Conservation (phyloP, 2,888 invertebrate genomes). For the Rosalia funebris region DNA sequence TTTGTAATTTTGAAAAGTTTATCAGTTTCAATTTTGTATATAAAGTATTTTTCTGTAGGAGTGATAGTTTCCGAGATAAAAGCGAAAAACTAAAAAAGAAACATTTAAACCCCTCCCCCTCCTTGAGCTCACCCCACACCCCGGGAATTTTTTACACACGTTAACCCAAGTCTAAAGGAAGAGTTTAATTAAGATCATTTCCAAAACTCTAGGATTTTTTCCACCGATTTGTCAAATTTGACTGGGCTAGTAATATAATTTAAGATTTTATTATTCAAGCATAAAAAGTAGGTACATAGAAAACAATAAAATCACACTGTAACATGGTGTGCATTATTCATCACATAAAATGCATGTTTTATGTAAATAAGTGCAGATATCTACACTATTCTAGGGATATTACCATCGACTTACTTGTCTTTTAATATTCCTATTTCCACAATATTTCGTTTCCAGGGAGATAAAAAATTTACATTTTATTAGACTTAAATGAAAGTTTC, state of each 20-base stretch:
- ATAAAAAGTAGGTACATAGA: background rate
- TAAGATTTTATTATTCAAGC: slow-evolving; percentile 4
- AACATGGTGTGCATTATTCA: slow-evolving; percentile 4
- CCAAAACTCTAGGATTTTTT: no score
- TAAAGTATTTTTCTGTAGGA: no score
- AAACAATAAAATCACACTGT: slow-evolving; percentile 11
- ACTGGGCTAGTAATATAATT: no score
- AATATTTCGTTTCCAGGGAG: background rate
- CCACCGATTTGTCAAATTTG: background rate
- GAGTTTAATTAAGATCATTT: no score
- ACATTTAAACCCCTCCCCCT: no score
- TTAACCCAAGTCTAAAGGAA: no score
- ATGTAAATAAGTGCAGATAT: slow-evolving; percentile 20
- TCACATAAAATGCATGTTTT: slow-evolving; percentile 15
- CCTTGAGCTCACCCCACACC: no score
- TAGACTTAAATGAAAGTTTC: background rate
- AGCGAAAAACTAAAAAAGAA: no score
- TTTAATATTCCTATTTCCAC: slow-evolving; percentile 10
- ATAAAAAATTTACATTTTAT: slow-evolving; percentile 2
- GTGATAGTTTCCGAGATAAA: no score
- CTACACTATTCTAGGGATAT: slow-evolving; percentile 15
- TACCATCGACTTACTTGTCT: slow-evolving; percentile 4
- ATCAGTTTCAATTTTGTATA: no score
- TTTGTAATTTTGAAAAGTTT: no score
- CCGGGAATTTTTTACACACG: no score